phyloP scores from a whole-genome alignment of 2,888 invertebrate species.

The Glaucopsyche alexis region DNA sequence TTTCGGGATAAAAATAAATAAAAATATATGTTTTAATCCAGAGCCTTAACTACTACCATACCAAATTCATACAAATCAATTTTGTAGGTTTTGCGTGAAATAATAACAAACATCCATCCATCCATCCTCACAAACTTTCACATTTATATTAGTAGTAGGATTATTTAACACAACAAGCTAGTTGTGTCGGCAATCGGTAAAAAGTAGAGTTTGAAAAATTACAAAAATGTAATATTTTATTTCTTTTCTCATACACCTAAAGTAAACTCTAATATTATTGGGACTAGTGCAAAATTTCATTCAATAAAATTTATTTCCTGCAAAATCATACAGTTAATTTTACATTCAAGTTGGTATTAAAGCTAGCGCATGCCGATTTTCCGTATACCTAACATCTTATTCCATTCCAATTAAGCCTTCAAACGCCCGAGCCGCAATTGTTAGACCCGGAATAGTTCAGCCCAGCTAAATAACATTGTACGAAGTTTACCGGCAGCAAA shows the following conservation, averaged over 20 bases:
- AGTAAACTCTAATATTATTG: not conserved
- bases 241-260: not conserved
- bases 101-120: no score
- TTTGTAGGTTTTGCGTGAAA: no score
- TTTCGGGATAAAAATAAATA: no score
- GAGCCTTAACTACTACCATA: no score
- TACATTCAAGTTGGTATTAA: not conserved
- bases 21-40: no score
- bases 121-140: no score
- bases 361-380: not conserved
- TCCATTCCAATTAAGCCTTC: slow-evolving; percentile 22
- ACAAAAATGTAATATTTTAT: not conserved
- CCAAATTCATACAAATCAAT: no score
- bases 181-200: not conserved
- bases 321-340: not conserved
- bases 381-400: slow-evolving; percentile 12
- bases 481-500: slow-evolving; percentile 16
- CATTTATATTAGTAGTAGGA: no score
- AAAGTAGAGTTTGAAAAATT: not conserved
- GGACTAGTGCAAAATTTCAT: not conserved
- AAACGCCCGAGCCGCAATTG: slow-evolving; percentile 17
- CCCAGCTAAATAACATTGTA: slow-evolving; percentile 20
- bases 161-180: no score
- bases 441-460: slow-evolving; percentile 11
- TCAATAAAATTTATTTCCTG: not conserved